Conservation (phyloP, 2,888 invertebrate genomes). For the Drosophila atroscutellata region DNA sequence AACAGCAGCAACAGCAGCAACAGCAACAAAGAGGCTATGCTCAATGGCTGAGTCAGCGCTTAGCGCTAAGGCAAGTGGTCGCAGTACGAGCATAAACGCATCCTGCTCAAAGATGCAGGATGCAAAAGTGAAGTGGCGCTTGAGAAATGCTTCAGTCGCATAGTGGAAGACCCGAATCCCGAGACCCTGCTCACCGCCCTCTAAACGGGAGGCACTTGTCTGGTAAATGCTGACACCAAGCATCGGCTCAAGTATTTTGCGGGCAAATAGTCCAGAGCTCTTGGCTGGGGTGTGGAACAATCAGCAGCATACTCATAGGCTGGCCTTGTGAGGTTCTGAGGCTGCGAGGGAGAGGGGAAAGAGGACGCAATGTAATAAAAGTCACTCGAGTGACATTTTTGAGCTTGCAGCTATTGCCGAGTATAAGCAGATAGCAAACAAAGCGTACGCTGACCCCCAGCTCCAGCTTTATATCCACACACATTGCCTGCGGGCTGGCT, state of each 20-base stretch:
- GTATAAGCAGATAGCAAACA: constrained; percentile 70
- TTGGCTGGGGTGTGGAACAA: not conserved
- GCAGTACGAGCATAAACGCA: constrained; percentile 57
- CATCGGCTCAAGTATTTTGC: constrained; percentile 75
- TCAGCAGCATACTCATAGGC: constrained; percentile 9
- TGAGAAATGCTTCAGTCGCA: constrained; percentile 70
- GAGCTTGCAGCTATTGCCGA: constrained; percentile 68
- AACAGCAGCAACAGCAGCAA: constrained; percentile 10
- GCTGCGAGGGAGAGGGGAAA: not conserved
- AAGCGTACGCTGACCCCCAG: constrained; percentile 49
- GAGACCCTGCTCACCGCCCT: constrained; percentile 4
- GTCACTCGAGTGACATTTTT: constrained; percentile 81
- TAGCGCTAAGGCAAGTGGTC: constrained; percentile 25
- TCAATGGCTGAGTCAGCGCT: constrained; percentile 50
- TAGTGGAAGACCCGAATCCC: constrained; percentile 38
- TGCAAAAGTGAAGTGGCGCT: constrained; percentile 77
- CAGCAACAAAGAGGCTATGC: constrained; percentile 3
- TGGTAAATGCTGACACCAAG: constrained; percentile 80
- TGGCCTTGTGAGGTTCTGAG: not conserved
- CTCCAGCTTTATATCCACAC: constrained; percentile 3
- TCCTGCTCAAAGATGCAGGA: constrained; percentile 75
- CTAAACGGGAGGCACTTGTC: constrained; percentile 55
- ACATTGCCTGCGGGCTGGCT: constrained; percentile 1
- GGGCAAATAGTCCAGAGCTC: constrained; percentile 72
- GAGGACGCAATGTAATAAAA: constrained; percentile 67